Evolutionary conservation across 2,113 vertebrate genomes (phyloP), one percentile per base, ranked within the genome.

Genomic region (Cyprinodon brontotheroides): DNA sequence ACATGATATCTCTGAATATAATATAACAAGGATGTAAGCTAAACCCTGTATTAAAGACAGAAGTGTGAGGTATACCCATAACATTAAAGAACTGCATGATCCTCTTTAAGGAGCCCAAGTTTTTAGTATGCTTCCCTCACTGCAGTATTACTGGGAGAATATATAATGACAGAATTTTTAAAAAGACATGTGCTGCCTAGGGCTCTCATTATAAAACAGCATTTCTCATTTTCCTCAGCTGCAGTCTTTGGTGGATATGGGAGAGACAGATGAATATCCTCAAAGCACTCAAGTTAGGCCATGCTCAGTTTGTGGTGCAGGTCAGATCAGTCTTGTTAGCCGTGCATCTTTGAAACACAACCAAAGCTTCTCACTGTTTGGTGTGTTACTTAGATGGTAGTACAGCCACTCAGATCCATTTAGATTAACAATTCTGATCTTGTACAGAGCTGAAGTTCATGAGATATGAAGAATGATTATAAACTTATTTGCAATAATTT

Each of bases 101-200:
- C 77, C 37, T 72, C 81, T 85, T 85, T 82, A 90, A 89, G 89
- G 83, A 80, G 69, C 11, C 10, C 37, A 38, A 78, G 61, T 84
- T 90, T 69, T 91, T 87, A 89, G 85, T 86, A 83, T 87, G 86
- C 89, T 65, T 91, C 88, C 80, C 81, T 74, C 74, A 77, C 85
- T 87, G 81, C 87, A 79, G 87, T 71, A 85, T 86, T 87, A 91
- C 87, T 80, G 62, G 81, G 75, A 87, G 90, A 93, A 93, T 94
- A 93, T 87, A 90, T 92, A 91, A 93, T 86, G 76, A 91, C 80
- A 90, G 83, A 81, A 89, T 90, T 90, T 92, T 91, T 90, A 70
- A 84, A 92, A 90, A 92, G 81, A 89, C 86, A 92, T 88, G 82
- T 76, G 78, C 90, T 89, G 92, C 92, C 91, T 92, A 53, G 59